Evolutionary conservation across 2,113 vertebrate species (phyloP).

Genomic region (Sebastes fasciatus): DNA sequence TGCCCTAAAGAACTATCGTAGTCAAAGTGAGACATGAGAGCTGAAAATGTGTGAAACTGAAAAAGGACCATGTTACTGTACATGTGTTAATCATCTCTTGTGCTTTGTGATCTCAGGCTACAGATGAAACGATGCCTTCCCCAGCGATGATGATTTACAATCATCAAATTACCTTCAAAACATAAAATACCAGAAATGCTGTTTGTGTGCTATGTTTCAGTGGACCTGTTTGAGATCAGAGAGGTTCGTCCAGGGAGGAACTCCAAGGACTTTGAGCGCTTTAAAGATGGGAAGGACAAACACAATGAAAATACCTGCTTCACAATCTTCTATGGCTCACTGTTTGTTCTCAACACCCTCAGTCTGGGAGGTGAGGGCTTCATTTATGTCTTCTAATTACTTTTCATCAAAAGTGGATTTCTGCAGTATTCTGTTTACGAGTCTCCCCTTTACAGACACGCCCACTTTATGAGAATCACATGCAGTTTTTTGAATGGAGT

Average conservation of each 20-base stretch:
- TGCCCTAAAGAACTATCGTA: neutral
- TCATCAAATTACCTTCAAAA: no score
- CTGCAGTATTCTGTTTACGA: neutral
- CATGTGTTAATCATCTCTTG: no score
- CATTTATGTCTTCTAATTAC: neutral
- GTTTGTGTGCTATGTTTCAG: slow-evolving; percentile 79
- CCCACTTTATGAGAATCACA: no score
- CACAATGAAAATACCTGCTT: slow-evolving; percentile 91
- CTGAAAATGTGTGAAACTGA: slow-evolving; percentile 2
- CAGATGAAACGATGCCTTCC: no score
- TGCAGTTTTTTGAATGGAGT: no score
- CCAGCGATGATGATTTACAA: neutral
- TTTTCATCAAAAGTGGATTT: neutral
- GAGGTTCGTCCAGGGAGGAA: slow-evolving; percentile 93
- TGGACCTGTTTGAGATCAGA: slow-evolving; percentile 95
- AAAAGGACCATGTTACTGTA: neutral
- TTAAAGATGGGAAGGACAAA: slow-evolving; percentile 86
- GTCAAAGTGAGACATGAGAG: neutral
- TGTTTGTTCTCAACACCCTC: slow-evolving; percentile 94
- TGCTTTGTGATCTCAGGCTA: no score
- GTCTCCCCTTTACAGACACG: no score
- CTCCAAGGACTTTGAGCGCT: slow-evolving; percentile 95
- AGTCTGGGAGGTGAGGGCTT: slow-evolving; percentile 89
- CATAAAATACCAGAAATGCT: fast-evolving
- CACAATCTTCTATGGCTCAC: slow-evolving; percentile 92